phyloP scores from a whole-genome alignment of 1,140 invertebrate genomes.

The Trichoplusia ni region DNA sequence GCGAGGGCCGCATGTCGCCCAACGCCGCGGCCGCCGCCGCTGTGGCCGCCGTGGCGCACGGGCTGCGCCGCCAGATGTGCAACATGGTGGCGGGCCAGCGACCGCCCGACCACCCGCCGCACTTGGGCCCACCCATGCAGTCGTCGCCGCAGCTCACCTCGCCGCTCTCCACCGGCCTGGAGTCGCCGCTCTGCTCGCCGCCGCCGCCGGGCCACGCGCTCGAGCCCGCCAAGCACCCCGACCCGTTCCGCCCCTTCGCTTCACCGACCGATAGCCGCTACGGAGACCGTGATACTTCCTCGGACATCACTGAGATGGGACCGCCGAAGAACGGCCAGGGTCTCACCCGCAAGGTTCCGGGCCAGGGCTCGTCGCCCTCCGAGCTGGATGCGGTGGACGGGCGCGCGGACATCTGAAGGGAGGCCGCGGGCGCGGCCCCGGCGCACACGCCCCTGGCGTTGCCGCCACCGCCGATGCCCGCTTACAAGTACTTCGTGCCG shows the following conservation, averaged over 20 bases:
- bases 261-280: constrained; percentile 73
- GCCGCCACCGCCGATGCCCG: constrained; percentile 69
- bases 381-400: constrained; percentile 68
- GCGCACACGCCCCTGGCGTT: constrained; percentile 45
- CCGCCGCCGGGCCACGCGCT: constrained; percentile 73
- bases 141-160: constrained; percentile 66
- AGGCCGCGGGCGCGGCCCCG: constrained; percentile 69
- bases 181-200: constrained; percentile 74
- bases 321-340: constrained; percentile 61
- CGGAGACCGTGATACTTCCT: constrained; percentile 59
- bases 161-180: constrained; percentile 68
- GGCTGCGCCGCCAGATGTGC: constrained; percentile 80
- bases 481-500: constrained; percentile 73
- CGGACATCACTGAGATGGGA: constrained; percentile 69
- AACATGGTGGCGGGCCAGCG: constrained; percentile 77
- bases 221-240: constrained; percentile 69
- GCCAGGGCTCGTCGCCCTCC: constrained; percentile 63
- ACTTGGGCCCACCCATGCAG: constrained; percentile 67
- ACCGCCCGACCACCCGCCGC: constrained; percentile 65
- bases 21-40: constrained; percentile 88
- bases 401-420: constrained; percentile 73
- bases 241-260: constrained; percentile 76
- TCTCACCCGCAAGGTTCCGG: constrained; percentile 67
- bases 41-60: constrained; percentile 88
- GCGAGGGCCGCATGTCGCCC: constrained; percentile 84